phyloP scores from a whole-genome alignment of 2,888 invertebrate genomes.

The Copidosoma aretas region DNA sequence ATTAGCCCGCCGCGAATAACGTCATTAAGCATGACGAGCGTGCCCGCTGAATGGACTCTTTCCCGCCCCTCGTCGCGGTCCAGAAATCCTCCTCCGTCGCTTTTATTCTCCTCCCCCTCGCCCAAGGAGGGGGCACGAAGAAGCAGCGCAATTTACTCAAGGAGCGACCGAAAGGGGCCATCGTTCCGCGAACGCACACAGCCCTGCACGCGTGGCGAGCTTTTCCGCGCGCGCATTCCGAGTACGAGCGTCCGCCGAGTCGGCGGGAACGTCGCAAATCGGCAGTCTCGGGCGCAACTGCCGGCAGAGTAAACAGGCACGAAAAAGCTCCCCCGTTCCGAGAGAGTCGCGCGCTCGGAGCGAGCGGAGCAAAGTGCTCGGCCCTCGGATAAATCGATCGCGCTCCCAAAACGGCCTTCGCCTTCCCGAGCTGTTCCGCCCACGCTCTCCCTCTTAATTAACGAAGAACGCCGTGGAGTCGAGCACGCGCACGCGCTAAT shows the following conservation, averaged over 20 bases:
- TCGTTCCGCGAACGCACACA: background rate
- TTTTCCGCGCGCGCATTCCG: slow-evolving; percentile 9
- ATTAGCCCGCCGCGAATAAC: too few species aligned
- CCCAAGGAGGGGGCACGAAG: background rate
- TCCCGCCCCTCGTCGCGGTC: too few species aligned
- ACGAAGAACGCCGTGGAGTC: background rate
- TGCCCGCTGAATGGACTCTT: too few species aligned
- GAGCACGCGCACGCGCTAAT: too few species aligned
- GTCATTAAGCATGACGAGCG: too few species aligned
- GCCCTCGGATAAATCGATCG: background rate
- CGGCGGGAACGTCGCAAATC: too few species aligned
- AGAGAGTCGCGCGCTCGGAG: slow-evolving; percentile 6
- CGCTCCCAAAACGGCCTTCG: background rate
- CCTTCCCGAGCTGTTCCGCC: background rate
- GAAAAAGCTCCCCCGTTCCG: background rate
- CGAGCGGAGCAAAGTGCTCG: background rate
- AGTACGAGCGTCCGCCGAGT: too few species aligned
- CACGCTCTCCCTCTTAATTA: slow-evolving; percentile 12
- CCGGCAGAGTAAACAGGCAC: background rate
- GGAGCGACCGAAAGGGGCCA: background rate
- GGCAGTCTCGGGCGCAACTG: background rate
- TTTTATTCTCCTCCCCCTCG: too few species aligned
- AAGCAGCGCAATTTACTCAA: background rate
- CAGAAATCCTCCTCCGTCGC: background rate
- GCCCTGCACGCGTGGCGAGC: slow-evolving; percentile 1